phyloP scores from a whole-genome alignment of 2,113 vertebrate species.

The Crocuta crocuta region DNA sequence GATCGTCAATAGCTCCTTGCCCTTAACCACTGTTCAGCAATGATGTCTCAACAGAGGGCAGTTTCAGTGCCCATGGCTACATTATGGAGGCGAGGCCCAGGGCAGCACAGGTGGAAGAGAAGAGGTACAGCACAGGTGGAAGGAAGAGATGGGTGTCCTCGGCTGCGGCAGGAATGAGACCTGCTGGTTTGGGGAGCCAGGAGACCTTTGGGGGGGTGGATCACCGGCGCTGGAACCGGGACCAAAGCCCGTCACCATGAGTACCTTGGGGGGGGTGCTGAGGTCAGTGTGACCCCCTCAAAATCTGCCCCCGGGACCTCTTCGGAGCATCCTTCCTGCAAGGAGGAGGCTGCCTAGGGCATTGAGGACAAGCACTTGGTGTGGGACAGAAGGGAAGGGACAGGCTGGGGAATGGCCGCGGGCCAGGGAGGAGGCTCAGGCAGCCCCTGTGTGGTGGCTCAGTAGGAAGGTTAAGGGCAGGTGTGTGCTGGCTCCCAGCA shows the following conservation, averaged over 20 bases:
- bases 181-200: fast-evolving
- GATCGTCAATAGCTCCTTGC: neutral
- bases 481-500: neutral
- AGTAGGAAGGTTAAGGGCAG: neutral
- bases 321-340: fast-evolving
- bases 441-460: neutral
- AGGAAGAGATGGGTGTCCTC: too few species aligned
- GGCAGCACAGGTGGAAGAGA: neutral
- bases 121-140: fast-evolving
- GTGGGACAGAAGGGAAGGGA: neutral
- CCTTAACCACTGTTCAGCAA: neutral
- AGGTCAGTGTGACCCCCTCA: fast-evolving
- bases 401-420: fast-evolving
- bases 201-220: neutral
- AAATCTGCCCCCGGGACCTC: neutral
- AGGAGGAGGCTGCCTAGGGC: fast-evolving
- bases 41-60: neutral
- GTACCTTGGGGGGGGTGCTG: fast-evolving
- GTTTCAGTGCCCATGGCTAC: neutral
- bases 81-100: neutral
- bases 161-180: neutral
- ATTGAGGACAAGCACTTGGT: neutral
- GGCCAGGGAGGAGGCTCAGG: neutral
- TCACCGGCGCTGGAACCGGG: fast-evolving
- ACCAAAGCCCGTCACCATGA: neutral